A percentile compares a stretch with the other conserved stretches of the same genome.
These are phyloP conservation scores for Phlogophora meticulosa DNA, from an alignment of 2,888 invertebrate species.

Conservation along the genomic window DNA sequence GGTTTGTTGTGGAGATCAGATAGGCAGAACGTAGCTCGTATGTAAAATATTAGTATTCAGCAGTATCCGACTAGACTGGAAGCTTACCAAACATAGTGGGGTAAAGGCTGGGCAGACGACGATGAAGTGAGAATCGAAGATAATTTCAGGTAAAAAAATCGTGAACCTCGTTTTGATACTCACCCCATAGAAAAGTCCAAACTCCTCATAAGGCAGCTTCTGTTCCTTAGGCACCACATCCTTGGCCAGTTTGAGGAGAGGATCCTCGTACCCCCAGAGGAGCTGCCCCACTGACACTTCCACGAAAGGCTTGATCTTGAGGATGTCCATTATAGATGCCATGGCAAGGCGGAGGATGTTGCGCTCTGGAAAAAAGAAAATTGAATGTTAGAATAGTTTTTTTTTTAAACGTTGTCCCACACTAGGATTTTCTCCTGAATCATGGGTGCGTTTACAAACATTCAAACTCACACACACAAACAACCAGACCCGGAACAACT, in stretches of 20 bases:
- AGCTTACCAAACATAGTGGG: too few species aligned
- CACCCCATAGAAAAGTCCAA: slow-evolving; percentile 97
- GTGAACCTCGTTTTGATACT: slow-evolving; percentile 73
- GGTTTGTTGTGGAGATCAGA: too few species aligned
- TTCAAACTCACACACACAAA: too few species aligned
- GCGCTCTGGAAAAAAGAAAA: slow-evolving; percentile 92
- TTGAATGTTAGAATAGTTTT: neutral
- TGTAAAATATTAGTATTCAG: too few species aligned
- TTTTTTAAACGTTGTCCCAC: neutral
- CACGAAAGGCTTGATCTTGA: slow-evolving; percentile 97
- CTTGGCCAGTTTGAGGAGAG: slow-evolving; percentile 96
- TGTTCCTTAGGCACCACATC: slow-evolving; percentile 97
- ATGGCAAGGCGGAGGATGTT: slow-evolving; percentile 96
- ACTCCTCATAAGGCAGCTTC: slow-evolving; percentile 97
- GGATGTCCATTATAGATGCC: slow-evolving; percentile 97
- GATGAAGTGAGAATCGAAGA: neutral
- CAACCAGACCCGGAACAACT: too few species aligned
- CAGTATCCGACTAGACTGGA: too few species aligned
- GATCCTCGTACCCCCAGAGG: slow-evolving; percentile 98
- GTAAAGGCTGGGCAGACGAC: slow-evolving; percentile 29
- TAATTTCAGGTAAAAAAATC: neutral
- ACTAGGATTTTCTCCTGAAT: neutral
- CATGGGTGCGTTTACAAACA: too few species aligned
- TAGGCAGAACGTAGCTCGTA: too few species aligned
- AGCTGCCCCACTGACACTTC: slow-evolving; percentile 96